Percentiles rank a stretch among this genome's conserved stretches.
These are phyloP conservation scores for Noctilio leporinus DNA, from an alignment of 2,113 vertebrate species.

Conservation along the genomic window DNA sequence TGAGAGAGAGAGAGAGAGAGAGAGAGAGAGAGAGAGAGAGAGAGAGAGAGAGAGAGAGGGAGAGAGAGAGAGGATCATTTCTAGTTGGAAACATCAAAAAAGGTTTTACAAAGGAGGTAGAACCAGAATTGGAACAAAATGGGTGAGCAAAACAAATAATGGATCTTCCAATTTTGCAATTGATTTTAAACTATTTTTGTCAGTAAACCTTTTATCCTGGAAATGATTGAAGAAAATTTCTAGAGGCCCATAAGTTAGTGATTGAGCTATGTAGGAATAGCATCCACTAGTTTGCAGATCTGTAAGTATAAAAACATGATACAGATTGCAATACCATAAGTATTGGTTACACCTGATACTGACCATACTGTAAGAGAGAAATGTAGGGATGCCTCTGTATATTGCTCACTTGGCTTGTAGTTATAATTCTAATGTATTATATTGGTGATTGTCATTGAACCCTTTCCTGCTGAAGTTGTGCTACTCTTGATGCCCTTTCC, in stretches of 20 bases:
- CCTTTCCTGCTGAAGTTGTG: neutral
- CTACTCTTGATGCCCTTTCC: neutral
- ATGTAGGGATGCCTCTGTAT: neutral
- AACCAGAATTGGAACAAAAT: neutral
- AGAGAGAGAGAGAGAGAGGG: neutral
- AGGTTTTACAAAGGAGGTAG: neutral
- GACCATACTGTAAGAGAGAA: neutral
- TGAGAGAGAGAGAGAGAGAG: neutral
- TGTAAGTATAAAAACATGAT: neutral
- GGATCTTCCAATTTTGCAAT: neutral
- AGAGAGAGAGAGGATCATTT: neutral
- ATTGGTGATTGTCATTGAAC: neutral
- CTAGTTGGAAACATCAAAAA: neutral
- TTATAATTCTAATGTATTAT: neutral
- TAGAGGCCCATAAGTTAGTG: neutral
- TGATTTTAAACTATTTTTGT: neutral
- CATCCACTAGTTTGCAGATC: neutral
- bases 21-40: neutral
- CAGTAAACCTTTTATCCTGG: neutral
- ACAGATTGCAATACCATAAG: neutral
- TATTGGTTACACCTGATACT: neutral
- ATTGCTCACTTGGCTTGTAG: neutral
- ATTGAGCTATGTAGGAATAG: neutral
- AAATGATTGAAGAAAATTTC: neutral
- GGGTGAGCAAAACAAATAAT: neutral